Base-by-base conservation (phyloP, 2,888 invertebrate genomes). In the Ichneumon xanthorius region DNA sequence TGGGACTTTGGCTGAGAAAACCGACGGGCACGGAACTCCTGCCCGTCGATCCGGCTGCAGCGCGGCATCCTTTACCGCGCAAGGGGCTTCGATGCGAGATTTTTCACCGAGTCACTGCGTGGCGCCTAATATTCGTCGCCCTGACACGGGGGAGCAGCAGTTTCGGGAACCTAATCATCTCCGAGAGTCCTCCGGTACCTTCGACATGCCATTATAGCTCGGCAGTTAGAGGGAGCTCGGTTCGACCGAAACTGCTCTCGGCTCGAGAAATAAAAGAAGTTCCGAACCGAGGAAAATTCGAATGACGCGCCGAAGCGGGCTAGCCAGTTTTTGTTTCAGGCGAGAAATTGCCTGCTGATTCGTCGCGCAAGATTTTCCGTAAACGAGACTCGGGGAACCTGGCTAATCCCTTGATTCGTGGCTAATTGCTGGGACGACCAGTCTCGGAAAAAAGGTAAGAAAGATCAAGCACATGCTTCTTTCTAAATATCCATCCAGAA, bases 271-370 rank as follows among this genome's bases (percentile, higher is more conserved):
- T 30, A 58, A 78, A 45, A 30, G 37, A 48, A 30, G 67, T 33
- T 19, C 30, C 4, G 50, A 83, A 83, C 86, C 87, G 88, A 87
- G 87, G 88, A 88, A 90, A 91, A 91, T 91, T 87, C 88, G 80
- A 88, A 90, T 90, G 88, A 87, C 84, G 85, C 87, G 89, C 84
- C 67, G 78, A 79, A 86, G 84, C 83, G 45, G 26, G 30, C 14
- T 50, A 70, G 19, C 40, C 67, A 67, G 65, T 67, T 80, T 76
- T 76, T 76, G 75, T 76, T 22, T 76, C 65, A 19, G 50, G 19
- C 26, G 76, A 55, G 55, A 58, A 63, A 58, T 86, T 86, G 87
- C 73, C 82, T 77, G 82, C 76, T 70, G 65, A 73, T 72, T 77
- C 88, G 86, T 88, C 83, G 88, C 83, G 88, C 83, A 78, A 87